Base-by-base conservation (phyloP, 1,140 invertebrate genomes). In the Druon quercuslanigerum region DNA sequence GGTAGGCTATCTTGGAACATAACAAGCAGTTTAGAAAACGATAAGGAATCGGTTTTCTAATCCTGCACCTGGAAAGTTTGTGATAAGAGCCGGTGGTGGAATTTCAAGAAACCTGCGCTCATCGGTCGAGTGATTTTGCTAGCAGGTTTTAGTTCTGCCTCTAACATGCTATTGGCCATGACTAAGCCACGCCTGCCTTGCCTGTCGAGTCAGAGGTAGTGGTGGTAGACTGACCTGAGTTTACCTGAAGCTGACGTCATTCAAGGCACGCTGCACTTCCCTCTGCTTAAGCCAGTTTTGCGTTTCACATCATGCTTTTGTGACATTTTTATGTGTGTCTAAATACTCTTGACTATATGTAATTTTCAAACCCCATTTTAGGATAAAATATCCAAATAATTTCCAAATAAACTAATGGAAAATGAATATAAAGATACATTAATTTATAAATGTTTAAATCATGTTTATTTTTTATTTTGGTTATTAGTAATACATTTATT, bases 161-260 rank as follows among this genome's bases (percentile, higher is more conserved):
- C 87, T 87, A 51, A 74, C 76, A 79, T 80, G 85, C 84, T 82
- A 90, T 90, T 90, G 89, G 89, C 84, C 77, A 85, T 79, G 71
- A 50, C 73, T 50, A 81, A 83, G 81, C 84, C 83, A 89, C 89
- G 88, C 89, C 89, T 84, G 40, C 74, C 79, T 87, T 85, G 87
- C 87, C 86, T 87, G 86, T 85, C 50, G 71, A 54, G 66, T 51
- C 75, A 75, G 76, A 72, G 52, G 52, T 74, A 71, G 14, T 71
- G 79, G 85, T 83, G 83, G 84, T 83, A 74, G 70, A 66, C 70
- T 52, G 60, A 56, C 78, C 79, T 66, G 25, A 71, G 73, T 60
- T 79, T 87, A 86, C 84, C 86, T 83, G 84, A 70, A n/a, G 74
- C 73, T 89, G 89, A 90, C 87, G 87, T 90, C 88, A 90, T 50